These are phyloP conservation scores for Gonocerus acuteangulatus DNA, from an alignment of 2,888 invertebrate genomes.

Conservation along the genomic window DNA sequence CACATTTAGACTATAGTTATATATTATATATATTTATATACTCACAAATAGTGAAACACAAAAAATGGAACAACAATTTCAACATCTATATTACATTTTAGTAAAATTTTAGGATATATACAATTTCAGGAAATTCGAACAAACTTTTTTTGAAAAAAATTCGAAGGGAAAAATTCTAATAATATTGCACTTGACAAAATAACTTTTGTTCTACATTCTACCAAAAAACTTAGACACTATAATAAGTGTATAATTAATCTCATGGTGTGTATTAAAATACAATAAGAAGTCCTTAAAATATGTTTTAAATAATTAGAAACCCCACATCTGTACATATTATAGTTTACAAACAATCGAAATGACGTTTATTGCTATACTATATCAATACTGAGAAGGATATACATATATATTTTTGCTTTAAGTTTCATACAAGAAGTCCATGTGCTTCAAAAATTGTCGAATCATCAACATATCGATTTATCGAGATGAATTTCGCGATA, in stretches of 20 bases:
- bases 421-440: slow-evolving; percentile 10
- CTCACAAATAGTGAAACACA: slow-evolving; percentile 36
- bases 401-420: slow-evolving; percentile 15
- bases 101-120: slow-evolving; percentile 35
- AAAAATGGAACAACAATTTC: slow-evolving; percentile 35
- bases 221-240: slow-evolving; percentile 33
- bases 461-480: background rate
- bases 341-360: slow-evolving; percentile 22
- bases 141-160: slow-evolving; percentile 17
- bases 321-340: slow-evolving; percentile 32
- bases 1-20: slow-evolving; percentile 32
- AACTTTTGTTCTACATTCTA: slow-evolving; percentile 24
- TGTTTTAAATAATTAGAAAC: slow-evolving; percentile 29
- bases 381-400: slow-evolving; percentile 32
- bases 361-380: slow-evolving; percentile 30
- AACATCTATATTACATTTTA: slow-evolving; percentile 38
- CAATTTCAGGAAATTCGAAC: slow-evolving; percentile 19
- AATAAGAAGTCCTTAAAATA: slow-evolving; percentile 33
- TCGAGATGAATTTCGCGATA: background rate
- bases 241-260: slow-evolving; percentile 33
- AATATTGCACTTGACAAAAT: slow-evolving; percentile 34
- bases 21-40: slow-evolving; percentile 32
- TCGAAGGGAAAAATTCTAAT: slow-evolving; percentile 13
- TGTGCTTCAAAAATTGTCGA: slow-evolving; percentile 1
- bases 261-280: slow-evolving; percentile 33